Conservation (phyloP, 2,797 vertebrate genomes). For the Bradypodion ventrale region DNA sequence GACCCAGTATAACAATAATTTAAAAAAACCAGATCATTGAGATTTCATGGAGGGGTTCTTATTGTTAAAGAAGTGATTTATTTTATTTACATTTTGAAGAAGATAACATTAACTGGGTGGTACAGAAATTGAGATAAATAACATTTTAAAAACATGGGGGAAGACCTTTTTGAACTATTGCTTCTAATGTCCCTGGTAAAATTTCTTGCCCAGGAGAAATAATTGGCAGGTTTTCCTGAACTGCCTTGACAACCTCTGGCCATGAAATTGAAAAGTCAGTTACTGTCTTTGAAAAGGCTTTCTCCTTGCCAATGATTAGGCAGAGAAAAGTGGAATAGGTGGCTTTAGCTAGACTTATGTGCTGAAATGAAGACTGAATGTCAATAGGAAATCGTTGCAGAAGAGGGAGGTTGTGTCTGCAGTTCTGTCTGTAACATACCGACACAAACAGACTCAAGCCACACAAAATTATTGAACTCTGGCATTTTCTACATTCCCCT, state of each 20-base stretch:
- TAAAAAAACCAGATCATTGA: background rate
- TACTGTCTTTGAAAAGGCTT: conserved; percentile 37
- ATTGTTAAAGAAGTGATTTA: conserved; percentile 26
- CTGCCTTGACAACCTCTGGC: conserved; percentile 69
- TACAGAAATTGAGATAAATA: background rate
- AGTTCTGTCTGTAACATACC: background rate
- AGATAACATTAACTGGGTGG: too few relatives aligned
- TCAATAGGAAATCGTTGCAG: conserved; percentile 27
- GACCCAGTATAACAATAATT: background rate
- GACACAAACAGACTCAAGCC: background rate
- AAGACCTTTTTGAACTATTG: background rate
- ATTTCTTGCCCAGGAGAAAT: conserved; percentile 44
- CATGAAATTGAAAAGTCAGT: conserved; percentile 61
- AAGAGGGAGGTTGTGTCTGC: background rate
- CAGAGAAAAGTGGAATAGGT: conserved; percentile 50
- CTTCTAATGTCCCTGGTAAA: conserved; percentile 5
- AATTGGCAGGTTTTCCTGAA: conserved; percentile 65
- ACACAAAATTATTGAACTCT: background rate
- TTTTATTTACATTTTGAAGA: background rate
- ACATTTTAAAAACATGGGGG: background rate
- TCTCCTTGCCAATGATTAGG: conserved; percentile 49
- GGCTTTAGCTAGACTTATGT: conserved; percentile 30
- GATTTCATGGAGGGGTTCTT: conserved; percentile 39
- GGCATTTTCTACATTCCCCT: conserved; percentile 24
- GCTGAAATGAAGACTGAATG: conserved; percentile 46